Base-by-base conservation (phyloP, 2,797 vertebrate genomes). In the Galaxias olidus region DNA sequence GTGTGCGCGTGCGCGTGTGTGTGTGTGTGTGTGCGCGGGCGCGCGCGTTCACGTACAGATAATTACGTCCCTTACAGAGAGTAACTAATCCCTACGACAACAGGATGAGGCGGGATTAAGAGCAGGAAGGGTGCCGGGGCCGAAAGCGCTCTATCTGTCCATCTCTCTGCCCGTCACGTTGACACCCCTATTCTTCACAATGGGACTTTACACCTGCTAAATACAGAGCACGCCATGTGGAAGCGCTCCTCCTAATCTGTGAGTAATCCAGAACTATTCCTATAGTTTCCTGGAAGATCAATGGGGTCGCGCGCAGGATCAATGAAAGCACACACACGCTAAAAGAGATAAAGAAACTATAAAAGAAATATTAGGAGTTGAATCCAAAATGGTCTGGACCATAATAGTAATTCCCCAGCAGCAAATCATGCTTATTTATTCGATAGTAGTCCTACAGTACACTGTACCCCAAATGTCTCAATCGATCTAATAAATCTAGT, bases 251-350 rank as follows among this genome's bases (percentile, higher is more conserved):
- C 20, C 15, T 76, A 79, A 77, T 80, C 74, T 77, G 75, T 52
- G 65, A 81, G 79, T 82, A 86, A 86, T 87, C 81, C 76, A 72
- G 53, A 79, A 73, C 72, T 77, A 69, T 76, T 76, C 70, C 49
- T 48, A 68, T 59, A 56, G 71, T 77, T 83, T 60, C 50, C 69
- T 69, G 52, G 55, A 74, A 72, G 76, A 73, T 75, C 71, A 74
- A 8, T 17, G 44, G 76, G 71, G 76, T 74, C 77, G 66, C 50
- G 66, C 50, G 43, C 11, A 10, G 77, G 73, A 76, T 61, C 69
- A 79, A 68, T 72, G 14, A 50, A 12, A 60, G 19, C 45, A 47
- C 44, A 60, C 58, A 20, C 12, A 44, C 59, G 41, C 30, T 12
- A 4, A 49, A 48, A 14, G 45, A 12, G 44, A 45, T 13, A 47